Base-by-base conservation (phyloP, 2,888 invertebrate genomes). In the Xestia rhomboidea region DNA sequence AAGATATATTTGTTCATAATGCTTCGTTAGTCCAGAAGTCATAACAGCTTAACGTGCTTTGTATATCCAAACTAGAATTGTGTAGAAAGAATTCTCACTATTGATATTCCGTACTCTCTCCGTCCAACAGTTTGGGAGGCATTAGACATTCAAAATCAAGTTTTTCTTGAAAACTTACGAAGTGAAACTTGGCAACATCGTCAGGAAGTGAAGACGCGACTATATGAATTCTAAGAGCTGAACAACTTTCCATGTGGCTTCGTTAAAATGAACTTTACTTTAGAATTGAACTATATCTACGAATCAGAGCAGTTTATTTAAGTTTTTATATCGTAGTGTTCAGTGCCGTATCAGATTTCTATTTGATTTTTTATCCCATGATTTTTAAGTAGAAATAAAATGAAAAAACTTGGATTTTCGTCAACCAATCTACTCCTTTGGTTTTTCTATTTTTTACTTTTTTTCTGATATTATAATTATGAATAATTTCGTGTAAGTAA, bases 61-160 rank as follows among this genome's bases (percentile, higher is more conserved):
- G 6, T 49, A 4, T 6, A 38, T 18, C 34, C 2, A 51, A 27
- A 51, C 8, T n/a, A 30, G 8, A 60, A 64, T 30, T 18, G 3
- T 41, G 24, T 49, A 63, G 64, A 2, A 79, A 44, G 4, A 44
- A 38, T 38, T 49, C 2, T 44, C 27, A 60, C 30, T 27, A 72
- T 66, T 49, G 21, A 7, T 62, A 68, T 74, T 72, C 62, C 54
- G 3, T 62, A 41, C 18, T 21, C n/a, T n/a, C 2, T 68, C 49
- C 51, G 57, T 38, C 27, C 62, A 41, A 62, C 44, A 68, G 68
- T 57, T 38, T 68, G 44, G 57, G 60, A 62, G 54, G 30, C 60
- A 84, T 73, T 68, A 77, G 30, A 62, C 49, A 77, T 83, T 81
- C 84, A 84, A 82, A 79, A 79, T 82, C 82, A 72, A 85, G 82